phyloP scores from a whole-genome alignment of 2,888 invertebrate genomes.

The Timandra comae region DNA sequence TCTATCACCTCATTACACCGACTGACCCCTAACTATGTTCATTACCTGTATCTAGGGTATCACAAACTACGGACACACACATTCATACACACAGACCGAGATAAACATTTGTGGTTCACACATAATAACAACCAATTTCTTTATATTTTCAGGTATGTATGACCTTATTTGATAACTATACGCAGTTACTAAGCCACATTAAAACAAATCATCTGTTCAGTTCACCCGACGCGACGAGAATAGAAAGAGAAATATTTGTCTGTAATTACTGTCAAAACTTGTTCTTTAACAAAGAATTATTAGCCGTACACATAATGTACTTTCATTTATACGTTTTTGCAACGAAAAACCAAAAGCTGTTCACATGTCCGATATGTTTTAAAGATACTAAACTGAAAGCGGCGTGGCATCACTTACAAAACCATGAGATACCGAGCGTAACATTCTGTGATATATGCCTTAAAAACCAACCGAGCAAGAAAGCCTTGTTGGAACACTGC shows the following conservation, averaged over 20 bases:
- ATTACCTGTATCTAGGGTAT: no score
- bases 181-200: slow-evolving; percentile 31
- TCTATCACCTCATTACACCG: no score
- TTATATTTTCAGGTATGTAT: slow-evolving; percentile 43
- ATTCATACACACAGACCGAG: no score
- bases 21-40: no score
- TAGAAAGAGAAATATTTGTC: slow-evolving; percentile 44
- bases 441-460: slow-evolving; percentile 43
- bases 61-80: no score
- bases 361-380: slow-evolving; percentile 41
- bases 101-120: background rate
- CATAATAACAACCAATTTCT: no score
- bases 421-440: slow-evolving; percentile 31
- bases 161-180: slow-evolving; percentile 8
- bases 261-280: slow-evolving; percentile 39
- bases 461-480: slow-evolving; percentile 12
- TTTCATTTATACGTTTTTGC: slow-evolving; percentile 11
- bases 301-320: slow-evolving; percentile 30
- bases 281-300: slow-evolving; percentile 48
- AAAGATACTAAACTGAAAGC: slow-evolving; percentile 8
- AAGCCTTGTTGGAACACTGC: slow-evolving; percentile 26
- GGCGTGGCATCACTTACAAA: slow-evolving; percentile 35
- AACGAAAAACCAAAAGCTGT: background rate
- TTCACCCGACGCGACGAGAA: slow-evolving; percentile 26
- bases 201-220: slow-evolving; percentile 37